A percentile compares a stretch with the other conserved stretches of the same genome.
phyloP scores from a whole-genome alignment of 1,140 invertebrate genomes.

The Drosophila elegans region DNA sequence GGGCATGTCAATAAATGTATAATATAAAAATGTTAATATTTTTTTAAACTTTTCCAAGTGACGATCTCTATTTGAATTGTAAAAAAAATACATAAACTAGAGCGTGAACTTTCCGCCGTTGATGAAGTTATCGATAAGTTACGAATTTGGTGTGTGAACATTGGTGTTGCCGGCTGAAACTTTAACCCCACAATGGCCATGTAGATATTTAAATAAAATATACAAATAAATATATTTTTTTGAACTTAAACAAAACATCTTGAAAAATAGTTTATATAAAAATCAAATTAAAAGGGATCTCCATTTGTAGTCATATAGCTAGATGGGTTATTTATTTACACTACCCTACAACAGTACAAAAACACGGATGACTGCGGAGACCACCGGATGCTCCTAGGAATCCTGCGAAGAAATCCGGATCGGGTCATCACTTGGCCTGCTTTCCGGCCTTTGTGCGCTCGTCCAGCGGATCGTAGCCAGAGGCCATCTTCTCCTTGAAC shows the following conservation, averaged over 20 bases:
- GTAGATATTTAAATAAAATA: not conserved
- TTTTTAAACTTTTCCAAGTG: not conserved
- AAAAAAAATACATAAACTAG: conserved; percentile 28
- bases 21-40: not conserved
- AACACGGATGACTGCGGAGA: conserved; percentile 5
- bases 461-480: conserved; percentile 91
- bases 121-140: not conserved
- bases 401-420: not conserved
- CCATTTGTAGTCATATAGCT: conserved; percentile 29
- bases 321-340: conserved; percentile 58
- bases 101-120: conserved; percentile 4
- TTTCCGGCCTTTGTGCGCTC: conserved; percentile 42
- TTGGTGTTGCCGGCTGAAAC: not conserved
- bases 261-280: not conserved
- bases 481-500: conserved; percentile 95
- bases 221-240: not conserved
- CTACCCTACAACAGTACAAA: conserved; percentile 62
- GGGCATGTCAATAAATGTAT: not conserved
- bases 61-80: conserved; percentile 45
- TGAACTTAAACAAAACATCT: not conserved
- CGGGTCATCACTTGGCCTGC: conserved; percentile 26
- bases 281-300: not conserved
- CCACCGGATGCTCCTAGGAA: not conserved
- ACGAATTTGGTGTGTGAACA: conserved; percentile 5
- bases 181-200: conserved; percentile 6